phyloP scores from a whole-genome alignment of 2,888 invertebrate genomes.

The Morpho helenor region DNA sequence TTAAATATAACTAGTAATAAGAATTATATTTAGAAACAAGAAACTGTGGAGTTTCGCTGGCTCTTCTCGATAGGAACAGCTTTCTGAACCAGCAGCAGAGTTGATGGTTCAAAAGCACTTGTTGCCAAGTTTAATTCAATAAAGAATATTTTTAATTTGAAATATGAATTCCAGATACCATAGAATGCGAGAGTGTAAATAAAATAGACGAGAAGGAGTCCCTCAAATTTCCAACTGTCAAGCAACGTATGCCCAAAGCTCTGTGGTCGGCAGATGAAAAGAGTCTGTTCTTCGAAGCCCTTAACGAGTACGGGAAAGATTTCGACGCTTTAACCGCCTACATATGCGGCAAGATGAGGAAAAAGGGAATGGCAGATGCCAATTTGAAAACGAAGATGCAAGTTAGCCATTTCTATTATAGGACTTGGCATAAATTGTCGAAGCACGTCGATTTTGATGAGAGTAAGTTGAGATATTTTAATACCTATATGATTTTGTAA shows the following conservation, averaged over 20 bases:
- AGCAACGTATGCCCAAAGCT: constrained; percentile 82
- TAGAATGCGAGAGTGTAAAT: constrained; percentile 63
- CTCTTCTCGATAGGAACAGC: too few species aligned
- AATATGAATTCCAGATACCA: constrained; percentile 13
- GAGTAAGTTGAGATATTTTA: constrained; percentile 72
- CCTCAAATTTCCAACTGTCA: constrained; percentile 58
- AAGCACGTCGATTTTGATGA: constrained; percentile 93
- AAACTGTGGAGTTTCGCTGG: too few species aligned
- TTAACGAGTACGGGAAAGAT: constrained; percentile 97
- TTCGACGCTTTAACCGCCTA: constrained; percentile 94
- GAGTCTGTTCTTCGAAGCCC: constrained; percentile 94
- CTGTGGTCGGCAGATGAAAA: constrained; percentile 95
- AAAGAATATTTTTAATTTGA: too few species aligned
- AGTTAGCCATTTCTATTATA: constrained; percentile 96
- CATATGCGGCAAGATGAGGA: constrained; percentile 91
- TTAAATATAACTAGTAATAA: too few species aligned
- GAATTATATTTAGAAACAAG: too few species aligned
- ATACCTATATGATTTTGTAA: neutral
- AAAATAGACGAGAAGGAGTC: constrained; percentile 63
- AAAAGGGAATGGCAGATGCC: constrained; percentile 81
- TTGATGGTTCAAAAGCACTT: too few species aligned
- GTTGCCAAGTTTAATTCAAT: too few species aligned
- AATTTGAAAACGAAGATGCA: constrained; percentile 93
- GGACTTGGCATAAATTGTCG: constrained; percentile 96
- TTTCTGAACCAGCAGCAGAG: too few species aligned